Evolutionary conservation across 2,888 invertebrate species (phyloP).

Genomic region (Eupithecia insigniata): DNA sequence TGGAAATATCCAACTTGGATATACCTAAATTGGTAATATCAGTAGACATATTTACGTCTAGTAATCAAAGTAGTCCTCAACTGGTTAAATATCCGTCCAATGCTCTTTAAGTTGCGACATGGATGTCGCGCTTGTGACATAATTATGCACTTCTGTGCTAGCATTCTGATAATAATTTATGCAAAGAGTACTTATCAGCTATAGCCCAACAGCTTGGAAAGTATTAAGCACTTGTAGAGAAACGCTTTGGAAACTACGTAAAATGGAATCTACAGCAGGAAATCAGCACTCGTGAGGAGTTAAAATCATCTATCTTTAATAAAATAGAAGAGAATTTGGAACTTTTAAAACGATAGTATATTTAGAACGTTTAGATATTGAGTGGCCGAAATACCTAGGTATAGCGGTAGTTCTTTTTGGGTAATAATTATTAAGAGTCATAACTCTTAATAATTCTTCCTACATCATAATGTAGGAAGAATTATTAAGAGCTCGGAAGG

Average conservation of each 20-base stretch:
- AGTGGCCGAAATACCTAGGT: too few species aligned
- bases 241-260: slow-evolving; percentile 2
- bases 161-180: slow-evolving; percentile 1
- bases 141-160: slow-evolving; percentile 22
- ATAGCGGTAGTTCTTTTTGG: too few species aligned
- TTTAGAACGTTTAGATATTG: too few species aligned
- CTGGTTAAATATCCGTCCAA: slow-evolving; percentile 30
- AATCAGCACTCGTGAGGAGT: background rate
- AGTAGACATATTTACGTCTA: too few species aligned
- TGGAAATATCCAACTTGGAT: background rate
- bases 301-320: too few species aligned
- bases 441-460: too few species aligned
- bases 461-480: too few species aligned
- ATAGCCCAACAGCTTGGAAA: background rate
- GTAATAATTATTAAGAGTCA: too few species aligned
- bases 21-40: slow-evolving; percentile 3
- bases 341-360: too few species aligned
- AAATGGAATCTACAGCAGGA: background rate
- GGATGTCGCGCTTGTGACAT: slow-evolving; percentile 24
- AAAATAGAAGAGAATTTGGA: too few species aligned
- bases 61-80: slow-evolving; percentile 23
- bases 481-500: too few species aligned
- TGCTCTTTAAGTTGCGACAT: slow-evolving; percentile 22
- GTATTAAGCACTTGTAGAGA: background rate
- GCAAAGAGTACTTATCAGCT: slow-evolving; percentile 3